phyloP scores from a whole-genome alignment of 2,888 invertebrate species.

The Cerceris rybyensis region DNA sequence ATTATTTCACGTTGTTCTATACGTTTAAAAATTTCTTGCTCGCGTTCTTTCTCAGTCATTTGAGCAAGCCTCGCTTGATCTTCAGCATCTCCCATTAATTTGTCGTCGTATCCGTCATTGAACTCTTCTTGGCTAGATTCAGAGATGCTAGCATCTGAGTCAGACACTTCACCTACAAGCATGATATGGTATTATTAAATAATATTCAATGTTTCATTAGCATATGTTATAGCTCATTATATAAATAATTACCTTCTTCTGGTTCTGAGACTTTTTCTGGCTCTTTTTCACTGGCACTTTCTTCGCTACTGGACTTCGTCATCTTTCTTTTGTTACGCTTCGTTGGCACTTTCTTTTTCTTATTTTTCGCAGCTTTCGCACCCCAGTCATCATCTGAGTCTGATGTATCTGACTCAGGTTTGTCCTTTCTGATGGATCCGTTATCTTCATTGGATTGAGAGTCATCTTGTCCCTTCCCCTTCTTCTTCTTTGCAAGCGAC shows the following conservation, averaged over 20 bases:
- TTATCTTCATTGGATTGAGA: conserved; percentile 76
- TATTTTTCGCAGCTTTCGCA: conserved; percentile 79
- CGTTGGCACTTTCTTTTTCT: conserved; percentile 79
- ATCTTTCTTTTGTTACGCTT: conserved; percentile 81
- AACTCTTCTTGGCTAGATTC: conserved; percentile 92
- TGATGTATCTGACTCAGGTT: conserved; percentile 83
- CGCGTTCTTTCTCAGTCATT: conserved; percentile 98
- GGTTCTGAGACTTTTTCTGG: conserved; percentile 88
- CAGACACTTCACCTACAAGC: conserved; percentile 90
- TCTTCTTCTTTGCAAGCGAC: conserved; percentile 91
- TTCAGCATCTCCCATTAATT: conserved; percentile 98
- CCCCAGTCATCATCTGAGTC: conserved; percentile 83
- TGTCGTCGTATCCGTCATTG: conserved; percentile 98
- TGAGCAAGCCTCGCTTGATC: conserved; percentile 94
- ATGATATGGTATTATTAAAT: conserved; percentile 8
- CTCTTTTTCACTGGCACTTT: conserved; percentile 80
- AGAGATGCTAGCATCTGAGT: conserved; percentile 84
- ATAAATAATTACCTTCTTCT: conserved; percentile 87
- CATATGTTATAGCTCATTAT: neutral
- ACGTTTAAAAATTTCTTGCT: conserved; percentile 98
- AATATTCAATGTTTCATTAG: neutral
- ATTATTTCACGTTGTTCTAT: conserved; percentile 97
- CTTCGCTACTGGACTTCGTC: conserved; percentile 82
- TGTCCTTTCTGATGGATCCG: conserved; percentile 70
- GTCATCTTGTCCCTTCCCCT: conserved; percentile 82